Evolutionary conservation across 2,888 invertebrate species (phyloP), one percentile per base, ranked within the genome.

Genomic region (Idaea dimidiata): DNA sequence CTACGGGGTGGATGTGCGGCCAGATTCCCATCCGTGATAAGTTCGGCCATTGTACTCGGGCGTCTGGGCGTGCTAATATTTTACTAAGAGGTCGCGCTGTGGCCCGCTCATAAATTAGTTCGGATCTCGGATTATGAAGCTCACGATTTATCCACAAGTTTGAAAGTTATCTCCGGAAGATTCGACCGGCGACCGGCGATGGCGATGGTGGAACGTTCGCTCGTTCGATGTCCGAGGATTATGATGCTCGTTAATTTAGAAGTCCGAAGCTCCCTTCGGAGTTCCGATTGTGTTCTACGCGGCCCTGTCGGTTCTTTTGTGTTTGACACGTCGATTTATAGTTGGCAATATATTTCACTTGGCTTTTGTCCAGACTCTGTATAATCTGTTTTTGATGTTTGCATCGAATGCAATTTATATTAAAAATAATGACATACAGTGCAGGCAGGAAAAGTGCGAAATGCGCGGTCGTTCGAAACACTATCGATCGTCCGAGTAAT

Each of bases 61-160:
- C 60, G 67, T 62, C 66, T 62, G 63, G 66, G 67, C 66, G 74
- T 73, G 71, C 74, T 76, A 73, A 77, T 81, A 81, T 79, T 83
- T 79, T 77, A 80, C 76, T 66, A 72, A 70, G 76, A 76, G 83
- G 80, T 82, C 82, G 76, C 75, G 43, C 71, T 68, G 62, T 33
- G 64, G 62, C 60, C 64, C 64, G 65, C 68, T 69, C 69, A 72
- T 73, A 73, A 73, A 72, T 73, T 73, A 73, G 70, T 68, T 67
- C 67, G 63, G 68, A 68, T 70, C 65, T 67, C 62, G 72, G 73
- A 73, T 73, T 73, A 73, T 72, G 72, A 72, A 68, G 69, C 72
- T 70, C 71, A 63, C 63, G 70, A 72, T 73, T 70, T 73, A 73
- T 71, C 69, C 68, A 59, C 62, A 71, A 71, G 66, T 73, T 66